phyloP scores from a whole-genome alignment of 2,888 invertebrate species.

The Leucoptera coffeella region DNA sequence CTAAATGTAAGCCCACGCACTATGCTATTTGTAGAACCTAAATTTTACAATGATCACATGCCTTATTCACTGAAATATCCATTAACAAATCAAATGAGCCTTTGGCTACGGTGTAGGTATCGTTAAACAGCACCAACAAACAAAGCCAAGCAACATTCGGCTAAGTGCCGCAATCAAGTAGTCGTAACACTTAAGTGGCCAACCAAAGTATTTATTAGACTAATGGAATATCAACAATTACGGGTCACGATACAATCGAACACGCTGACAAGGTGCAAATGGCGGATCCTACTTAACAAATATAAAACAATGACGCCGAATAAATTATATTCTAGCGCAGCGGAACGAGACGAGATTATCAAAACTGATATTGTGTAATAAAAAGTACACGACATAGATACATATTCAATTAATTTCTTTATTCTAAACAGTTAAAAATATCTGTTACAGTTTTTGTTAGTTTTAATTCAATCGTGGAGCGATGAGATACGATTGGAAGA shows the following conservation, averaged over 20 bases:
- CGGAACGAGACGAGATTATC: conserved; percentile 45
- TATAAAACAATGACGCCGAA: conserved; percentile 37
- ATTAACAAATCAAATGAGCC: too few relatives aligned
- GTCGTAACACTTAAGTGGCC: conserved; percentile 39
- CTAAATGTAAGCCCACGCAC: too few relatives aligned
- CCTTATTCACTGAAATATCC: too few relatives aligned
- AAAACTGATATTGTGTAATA: too few relatives aligned
- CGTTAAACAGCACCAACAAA: conserved; percentile 34
- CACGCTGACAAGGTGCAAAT: conserved; percentile 52
- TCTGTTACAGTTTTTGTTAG: too few relatives aligned
- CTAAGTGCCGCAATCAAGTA: conserved; percentile 36
- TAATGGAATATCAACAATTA: conserved; percentile 52
- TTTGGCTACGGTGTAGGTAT: conserved; percentile 21
- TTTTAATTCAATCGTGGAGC: too few relatives aligned
- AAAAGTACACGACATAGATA: too few relatives aligned
- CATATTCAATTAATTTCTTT: too few relatives aligned
- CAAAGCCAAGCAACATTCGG: conserved; percentile 37
- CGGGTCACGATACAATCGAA: conserved; percentile 41
- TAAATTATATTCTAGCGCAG: conserved; percentile 36
- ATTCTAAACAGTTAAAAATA: too few relatives aligned
- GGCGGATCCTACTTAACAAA: conserved; percentile 15
- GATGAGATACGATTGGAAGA: too few relatives aligned
- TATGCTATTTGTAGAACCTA: too few relatives aligned
- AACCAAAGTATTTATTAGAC: conserved; percentile 41
- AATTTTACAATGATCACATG: too few relatives aligned